phyloP scores from a whole-genome alignment of 2,888 invertebrate species.

The Oscheius sp. region DNA sequence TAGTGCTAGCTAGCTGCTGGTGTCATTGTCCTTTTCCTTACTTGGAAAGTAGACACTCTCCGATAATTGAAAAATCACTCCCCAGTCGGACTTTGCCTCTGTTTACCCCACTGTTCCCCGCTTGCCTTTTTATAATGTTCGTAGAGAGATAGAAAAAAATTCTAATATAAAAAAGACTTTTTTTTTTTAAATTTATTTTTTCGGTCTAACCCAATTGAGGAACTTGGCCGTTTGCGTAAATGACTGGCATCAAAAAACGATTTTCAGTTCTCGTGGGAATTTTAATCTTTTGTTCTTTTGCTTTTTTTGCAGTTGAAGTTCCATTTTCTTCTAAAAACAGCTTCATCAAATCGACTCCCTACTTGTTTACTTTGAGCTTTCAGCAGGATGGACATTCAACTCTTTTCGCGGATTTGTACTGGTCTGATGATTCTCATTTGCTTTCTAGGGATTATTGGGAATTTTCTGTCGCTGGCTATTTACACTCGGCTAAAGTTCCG shows the following conservation, averaged over 20 bases:
- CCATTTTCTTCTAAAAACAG: not conserved
- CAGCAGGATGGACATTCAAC: not conserved
- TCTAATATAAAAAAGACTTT: no score
- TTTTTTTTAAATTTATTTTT: not conserved
- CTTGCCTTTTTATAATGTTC: no score
- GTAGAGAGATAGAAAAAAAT: no score
- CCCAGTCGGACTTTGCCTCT: no score
- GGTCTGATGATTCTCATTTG: constrained; percentile 46
- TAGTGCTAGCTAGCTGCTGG: no score
- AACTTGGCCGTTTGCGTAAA: not conserved
- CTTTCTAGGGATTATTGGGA: constrained; percentile 59
- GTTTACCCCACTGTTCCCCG: no score
- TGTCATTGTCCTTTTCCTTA: no score
- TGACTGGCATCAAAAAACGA: not conserved
- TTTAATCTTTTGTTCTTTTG: not conserved
- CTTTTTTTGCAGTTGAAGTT: no score
- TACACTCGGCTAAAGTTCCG: constrained; percentile 63
- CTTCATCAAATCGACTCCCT: not conserved
- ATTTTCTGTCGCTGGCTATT: constrained; percentile 60
- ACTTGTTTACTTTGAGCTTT: not conserved
- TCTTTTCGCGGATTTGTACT: constrained; percentile 22
- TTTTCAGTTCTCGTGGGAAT: not conserved
- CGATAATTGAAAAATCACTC: no score
- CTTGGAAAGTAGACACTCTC: no score
- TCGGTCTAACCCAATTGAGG: not conserved